Evolutionary conservation across 2,888 invertebrate genomes (phyloP), one percentile per base, ranked within the genome.

Genomic region (Eupithecia exiguata): DNA sequence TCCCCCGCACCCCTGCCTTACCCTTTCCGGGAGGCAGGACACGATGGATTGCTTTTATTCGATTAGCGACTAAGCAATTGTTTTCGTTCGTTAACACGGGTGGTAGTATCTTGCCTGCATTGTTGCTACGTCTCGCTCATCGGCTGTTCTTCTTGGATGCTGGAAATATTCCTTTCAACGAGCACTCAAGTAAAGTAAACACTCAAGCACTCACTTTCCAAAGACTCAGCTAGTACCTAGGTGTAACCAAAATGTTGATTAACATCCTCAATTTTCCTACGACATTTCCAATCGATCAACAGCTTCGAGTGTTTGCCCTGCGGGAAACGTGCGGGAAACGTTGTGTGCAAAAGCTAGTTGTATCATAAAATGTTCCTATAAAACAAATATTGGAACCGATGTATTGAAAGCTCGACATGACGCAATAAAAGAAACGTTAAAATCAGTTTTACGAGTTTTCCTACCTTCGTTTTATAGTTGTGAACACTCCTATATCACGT

Each of bases 31-130:
- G 58, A 65, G 69, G 36, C 10, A 61, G 38, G 62, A 21, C 73
- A 68, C 72, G 79, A 79, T 61, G 72, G 77, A 79, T 77, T 76
- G 74, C 75, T 68, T 76, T 62, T 70, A 76, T 76, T 74, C 74
- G 75, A 76, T 77, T 75, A 76, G 62, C 71, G 69, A 25, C 12
- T 25, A 66, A 66, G 63, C 72, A 77, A 76, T 74, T 77, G 76
- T 76, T 77, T 79, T 76, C 68, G 70, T 79, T 75, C 49, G 74
- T 77, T 75, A 76, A 68, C 63, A 40, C 69, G 38, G 71, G 72
- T 68, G 71, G 72, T 68, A 71, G 63, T 72, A 35, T 38, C 53
- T 70, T 25, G 43, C n/a, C 21, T 65, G 43, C 40, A 30, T 43
- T 71, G 49, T 72, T 53, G 49, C 21, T 53, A 18, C n/a, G 46